Conservation (phyloP, 2,797 vertebrate species). For the Xiphophorus birchmanni region DNA sequence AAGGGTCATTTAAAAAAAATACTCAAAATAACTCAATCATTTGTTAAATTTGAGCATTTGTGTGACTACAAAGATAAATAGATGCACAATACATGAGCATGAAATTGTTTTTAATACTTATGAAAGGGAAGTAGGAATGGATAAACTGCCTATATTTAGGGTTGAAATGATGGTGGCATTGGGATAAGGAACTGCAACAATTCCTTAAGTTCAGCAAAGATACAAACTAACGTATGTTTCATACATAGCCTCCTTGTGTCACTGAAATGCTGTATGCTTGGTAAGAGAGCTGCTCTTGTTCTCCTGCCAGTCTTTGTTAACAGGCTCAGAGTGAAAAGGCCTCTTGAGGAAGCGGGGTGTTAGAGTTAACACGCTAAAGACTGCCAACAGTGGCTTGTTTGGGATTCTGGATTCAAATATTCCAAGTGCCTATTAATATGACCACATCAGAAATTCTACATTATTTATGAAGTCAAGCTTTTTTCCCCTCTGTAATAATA, state of each 20-base stretch:
- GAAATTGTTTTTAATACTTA: not conserved
- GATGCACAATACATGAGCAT: not conserved
- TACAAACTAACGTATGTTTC: not conserved
- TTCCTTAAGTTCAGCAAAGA: not conserved
- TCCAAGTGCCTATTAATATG: conserved; percentile 42
- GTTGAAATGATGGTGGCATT: not conserved
- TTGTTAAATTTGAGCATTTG: not conserved
- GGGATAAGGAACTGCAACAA: not conserved
- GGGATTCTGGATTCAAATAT: conserved; percentile 43
- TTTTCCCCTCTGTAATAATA: not conserved
- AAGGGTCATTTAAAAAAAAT: not conserved
- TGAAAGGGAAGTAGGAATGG: not conserved
- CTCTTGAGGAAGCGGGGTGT: conserved; percentile 62
- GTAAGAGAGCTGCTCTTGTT: conserved; percentile 58
- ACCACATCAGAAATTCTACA: conserved; percentile 17
- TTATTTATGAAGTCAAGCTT: conserved; percentile 16
- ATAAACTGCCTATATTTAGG: not conserved
- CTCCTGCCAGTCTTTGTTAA: conserved; percentile 64
- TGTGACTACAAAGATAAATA: not conserved
- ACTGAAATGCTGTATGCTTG: conserved; percentile 13
- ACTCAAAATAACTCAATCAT: not conserved
- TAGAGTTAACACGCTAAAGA: conserved; percentile 58
- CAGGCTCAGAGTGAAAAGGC: conserved; percentile 53
- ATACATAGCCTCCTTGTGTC: conserved; percentile 37
- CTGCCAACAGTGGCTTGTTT: conserved; percentile 48